Evolutionary conservation across 2,888 invertebrate species (phyloP), one percentile per base, ranked within the genome.

Genomic region (Petrolisthes cinctipes): DNA sequence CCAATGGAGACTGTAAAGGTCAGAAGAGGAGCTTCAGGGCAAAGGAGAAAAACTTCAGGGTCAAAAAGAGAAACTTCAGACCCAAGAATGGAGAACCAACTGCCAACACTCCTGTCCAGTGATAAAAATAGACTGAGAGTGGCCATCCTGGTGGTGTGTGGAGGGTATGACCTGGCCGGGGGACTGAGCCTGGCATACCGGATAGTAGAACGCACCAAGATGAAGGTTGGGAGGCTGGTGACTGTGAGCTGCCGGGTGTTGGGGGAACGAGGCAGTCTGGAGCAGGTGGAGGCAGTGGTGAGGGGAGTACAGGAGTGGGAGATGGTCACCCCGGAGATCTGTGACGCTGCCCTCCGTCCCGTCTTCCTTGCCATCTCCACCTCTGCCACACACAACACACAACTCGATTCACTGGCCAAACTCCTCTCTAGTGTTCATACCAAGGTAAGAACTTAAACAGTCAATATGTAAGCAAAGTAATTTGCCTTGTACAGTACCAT

Each of bases 31-130:
- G 37, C 37, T 37, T 37, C 37, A 37, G 37, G 37, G 37, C 37
- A 37, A 37, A 37, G 37, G 37, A 37, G 37, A 37, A 37, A 37
- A 37, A 37, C 37, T 37, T 37, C 37, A 37, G 37, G 37, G 37
- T 37, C 37, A 37, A 37, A 37, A 37, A 37, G 37, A 37, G 37
- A 37, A 37, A 1, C 37, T 37, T 37, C 37, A 37, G 37, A 37
- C 2, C 37, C n/a, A 14, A 68, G 14, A 68, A 68, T 68, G 37
- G 92, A 92, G 57, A 90, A 85, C n/a, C 79, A 89, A 7, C 81
- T 96, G 7, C 95, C 96, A 4, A 97, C 96, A 0, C 93, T 97
- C 53, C 96, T 97, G 92, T 96, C 96, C 20, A 94, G 95, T 20
- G 94, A 94, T 51, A 94, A 94, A 54, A 95, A 96, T 90, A 95